These are phyloP conservation scores for Dolichallabes microphthalmus DNA, from an alignment of 2,113 vertebrate species.

Conservation along the genomic window DNA sequence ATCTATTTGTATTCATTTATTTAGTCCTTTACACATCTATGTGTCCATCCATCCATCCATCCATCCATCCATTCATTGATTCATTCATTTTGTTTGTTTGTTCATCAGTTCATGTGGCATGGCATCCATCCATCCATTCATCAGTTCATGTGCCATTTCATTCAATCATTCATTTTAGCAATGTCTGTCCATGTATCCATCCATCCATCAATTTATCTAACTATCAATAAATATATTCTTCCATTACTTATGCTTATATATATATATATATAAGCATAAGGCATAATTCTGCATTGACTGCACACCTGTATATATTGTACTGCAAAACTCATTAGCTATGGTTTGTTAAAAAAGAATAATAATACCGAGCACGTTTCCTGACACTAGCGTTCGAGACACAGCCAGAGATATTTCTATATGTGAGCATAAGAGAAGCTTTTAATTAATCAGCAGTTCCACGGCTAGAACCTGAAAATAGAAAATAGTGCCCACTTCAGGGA, in stretches of 20 bases:
- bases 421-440: neutral
- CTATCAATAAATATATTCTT: neutral
- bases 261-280: neutral
- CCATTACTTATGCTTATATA: neutral
- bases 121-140: neutral
- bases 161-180: neutral
- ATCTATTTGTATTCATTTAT: neutral
- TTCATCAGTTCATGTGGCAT: neutral
- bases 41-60: neutral
- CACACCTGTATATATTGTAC: too few species aligned
- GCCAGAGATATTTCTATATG: neutral
- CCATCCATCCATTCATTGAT: neutral
- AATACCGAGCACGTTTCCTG: neutral
- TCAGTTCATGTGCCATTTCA: neutral
- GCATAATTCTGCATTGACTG: too few species aligned
- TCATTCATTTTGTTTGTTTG: neutral
- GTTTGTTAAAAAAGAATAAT: too few species aligned
- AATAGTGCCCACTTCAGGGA: slow-evolving; percentile 16
- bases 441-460: neutral
- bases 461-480: slow-evolving; percentile 26
- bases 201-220: neutral
- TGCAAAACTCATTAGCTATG: too few species aligned
- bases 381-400: neutral
- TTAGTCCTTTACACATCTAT: neutral
- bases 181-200: neutral